Base-by-base conservation (phyloP, 2,797 vertebrate genomes). In the Acanthurus tractus region DNA sequence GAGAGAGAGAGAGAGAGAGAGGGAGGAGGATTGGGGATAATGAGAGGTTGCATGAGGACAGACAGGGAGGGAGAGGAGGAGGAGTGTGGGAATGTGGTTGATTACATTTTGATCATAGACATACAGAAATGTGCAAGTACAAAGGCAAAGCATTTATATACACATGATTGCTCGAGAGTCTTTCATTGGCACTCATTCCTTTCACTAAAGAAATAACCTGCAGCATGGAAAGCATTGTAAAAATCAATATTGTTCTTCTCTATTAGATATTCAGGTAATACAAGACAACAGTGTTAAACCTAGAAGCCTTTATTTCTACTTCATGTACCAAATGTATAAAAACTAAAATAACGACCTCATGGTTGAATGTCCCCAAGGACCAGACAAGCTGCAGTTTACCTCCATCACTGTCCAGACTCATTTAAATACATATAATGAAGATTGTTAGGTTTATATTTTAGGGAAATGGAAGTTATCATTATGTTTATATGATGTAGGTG, bases 1-100 rank as follows among this genome's bases (percentile, higher is more conserved):
- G 61, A 34, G 13, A 42, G 17, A 8, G 23, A 66, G 25, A 36
- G 58, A 50, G 12, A 7, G 23, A 66, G n/a, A 36, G 62, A 46
- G 70, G 63, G 63, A 63, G 75, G 76, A 56, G 81, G 80, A 80
- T 23, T 58, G 73, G 66, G 71, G 56, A 81, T 88, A 88, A 86
- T 87, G 73, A 79, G 81, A 83, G 87, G 84, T 88, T 86, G 74
- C 67, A 45, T 48, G 72, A 84, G 89, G 87, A 79, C 68, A 65
- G 57, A 74, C 6, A 34, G 75, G 64, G 40, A 62, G 34, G 52
- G 63, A 63, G 54, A 74, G 4, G 38, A 76, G 63, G 34, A 59
- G 25, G 49, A 63, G 63, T 34, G 13, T 10, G 38, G 53, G 23
- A 75, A 63, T 20, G 22, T 1, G 49, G 61, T 59, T 83, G 77